Base-by-base conservation (phyloP, 2,797 vertebrate genomes). In the Spinibarbus caldwelli region DNA sequence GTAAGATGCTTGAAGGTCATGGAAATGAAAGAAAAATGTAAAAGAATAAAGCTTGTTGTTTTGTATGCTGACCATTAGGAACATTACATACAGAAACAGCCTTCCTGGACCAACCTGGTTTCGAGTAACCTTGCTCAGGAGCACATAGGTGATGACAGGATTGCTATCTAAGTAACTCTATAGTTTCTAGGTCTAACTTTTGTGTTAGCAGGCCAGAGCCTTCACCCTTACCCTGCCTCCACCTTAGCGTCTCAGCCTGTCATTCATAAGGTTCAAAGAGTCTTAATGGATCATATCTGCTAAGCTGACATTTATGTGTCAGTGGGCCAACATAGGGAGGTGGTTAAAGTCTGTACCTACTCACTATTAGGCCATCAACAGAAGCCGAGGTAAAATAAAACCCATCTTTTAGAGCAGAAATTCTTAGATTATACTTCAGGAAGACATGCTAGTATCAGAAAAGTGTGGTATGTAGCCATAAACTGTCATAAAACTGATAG, bases 281-380 rank as follows among this genome's bases (percentile, higher is more conserved):
- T 71, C 62, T 72, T 45, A 76, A 79, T 78, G 57, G 67, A n/a
- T 87, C 80, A 87, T 78, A 73, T 77, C 80, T 79, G 41, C 62
- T 83, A 72, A 79, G 70, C n/a, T 77, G 62, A 66, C 76, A 64
- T 79, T 80, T 87, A 43, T 85, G 85, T 86, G 85, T 89, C 85
- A 89, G 83, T 85, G 66, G 67, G 67, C 52, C 66, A 41, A 10
- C 76, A 85, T 86, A 80, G 79, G 68, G 67, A 64, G 79, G 26
- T 67, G 81, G 68, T 59, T 86, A 88, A 82, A 86, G 84, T 78
- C 73, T 76, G 62, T 78, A 77, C 38, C 26, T 34, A 38, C 47
- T 34, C 62, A 49, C 11, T 47, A 34, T 47, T 34, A 34, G 29
- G 78, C n/a, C 6, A 80, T 66, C 26, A 47, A 14, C 12, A 14